A percentile compares a stretch with the other conserved stretches of the same genome.
phyloP scores from a whole-genome alignment of 2,888 invertebrate species.

The Tipula confusa region DNA sequence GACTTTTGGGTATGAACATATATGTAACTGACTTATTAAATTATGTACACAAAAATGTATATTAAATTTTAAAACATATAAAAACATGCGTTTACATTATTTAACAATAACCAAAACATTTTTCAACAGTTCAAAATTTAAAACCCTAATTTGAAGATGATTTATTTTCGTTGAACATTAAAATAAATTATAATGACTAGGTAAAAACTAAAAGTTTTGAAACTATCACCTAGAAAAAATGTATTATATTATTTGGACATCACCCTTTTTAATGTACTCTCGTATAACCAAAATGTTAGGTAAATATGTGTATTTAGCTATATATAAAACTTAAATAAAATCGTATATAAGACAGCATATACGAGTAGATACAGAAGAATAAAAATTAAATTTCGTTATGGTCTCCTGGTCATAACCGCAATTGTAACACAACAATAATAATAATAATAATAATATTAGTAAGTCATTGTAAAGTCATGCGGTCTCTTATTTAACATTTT shows the following conservation, averaged over 20 bases:
- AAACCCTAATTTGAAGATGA: conserved; percentile 25
- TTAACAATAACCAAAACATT: background rate
- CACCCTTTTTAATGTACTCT: conserved; percentile 25
- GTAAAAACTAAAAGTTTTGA: background rate
- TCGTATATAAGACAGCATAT: background rate
- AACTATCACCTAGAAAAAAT: background rate
- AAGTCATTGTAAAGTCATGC: conserved; percentile 27
- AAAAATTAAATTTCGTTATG: conserved; percentile 28
- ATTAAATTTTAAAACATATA: too few relatives aligned
- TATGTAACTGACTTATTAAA: too few relatives aligned
- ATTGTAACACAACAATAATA: conserved; percentile 26
- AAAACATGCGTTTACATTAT: background rate
- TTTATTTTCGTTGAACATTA: background rate
- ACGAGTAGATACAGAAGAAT: background rate
- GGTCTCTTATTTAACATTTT: conserved; percentile 25
- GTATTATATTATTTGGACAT: background rate
- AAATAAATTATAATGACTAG: conserved; percentile 20
- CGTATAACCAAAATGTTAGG: background rate
- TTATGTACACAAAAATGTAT: too few relatives aligned
- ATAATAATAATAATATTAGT: conserved; percentile 20
- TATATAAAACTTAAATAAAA: background rate
- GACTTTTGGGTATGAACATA: too few relatives aligned
- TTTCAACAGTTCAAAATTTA: background rate
- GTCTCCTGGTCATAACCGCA: conserved; percentile 31
- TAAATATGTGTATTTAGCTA: background rate